These are phyloP conservation scores for Scelioninae gen. 1 DNA, from an alignment of 2,888 invertebrate species.

Conservation along the genomic window DNA sequence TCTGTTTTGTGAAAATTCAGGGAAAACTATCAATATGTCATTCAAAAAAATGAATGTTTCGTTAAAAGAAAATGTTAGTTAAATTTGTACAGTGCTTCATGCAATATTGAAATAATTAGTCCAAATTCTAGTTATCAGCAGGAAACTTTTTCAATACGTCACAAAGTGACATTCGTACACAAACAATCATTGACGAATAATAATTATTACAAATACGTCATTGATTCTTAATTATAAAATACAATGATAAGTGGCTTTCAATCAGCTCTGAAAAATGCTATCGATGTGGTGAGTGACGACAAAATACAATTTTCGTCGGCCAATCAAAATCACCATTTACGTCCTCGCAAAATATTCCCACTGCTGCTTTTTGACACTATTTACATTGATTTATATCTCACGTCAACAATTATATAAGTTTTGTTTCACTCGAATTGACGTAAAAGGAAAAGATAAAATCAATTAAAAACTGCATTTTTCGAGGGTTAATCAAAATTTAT, in stretches of 20 bases:
- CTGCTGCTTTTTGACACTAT: no score
- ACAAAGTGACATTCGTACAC: conserved; percentile 17
- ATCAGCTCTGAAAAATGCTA: conserved; percentile 82
- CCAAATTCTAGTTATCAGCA: background rate
- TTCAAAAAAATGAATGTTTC: conserved; percentile 10
- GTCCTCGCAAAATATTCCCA: no score
- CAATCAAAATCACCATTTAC: background rate
- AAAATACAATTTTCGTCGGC: background rate
- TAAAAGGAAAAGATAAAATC: no score
- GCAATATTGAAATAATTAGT: background rate
- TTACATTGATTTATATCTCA: no score
- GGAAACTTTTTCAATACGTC: conserved; percentile 7
- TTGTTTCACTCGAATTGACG: no score
- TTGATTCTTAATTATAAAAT: conserved; percentile 65
- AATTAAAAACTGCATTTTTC: no score
- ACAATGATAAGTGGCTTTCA: conserved; percentile 84
- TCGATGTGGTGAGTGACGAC: conserved; percentile 82
- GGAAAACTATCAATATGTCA: conserved; percentile 56
- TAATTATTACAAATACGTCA: conserved; percentile 25
- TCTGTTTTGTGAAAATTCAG: conserved; percentile 6
- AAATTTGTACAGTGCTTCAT: conserved; percentile 10
- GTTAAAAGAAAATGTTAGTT: conserved; percentile 9
- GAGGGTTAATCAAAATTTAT: no score
- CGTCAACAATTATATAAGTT: no score
- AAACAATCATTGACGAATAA: conserved; percentile 28